Conservation (phyloP, 2,797 vertebrate genomes). For the Otolemur crassicaudatus region DNA sequence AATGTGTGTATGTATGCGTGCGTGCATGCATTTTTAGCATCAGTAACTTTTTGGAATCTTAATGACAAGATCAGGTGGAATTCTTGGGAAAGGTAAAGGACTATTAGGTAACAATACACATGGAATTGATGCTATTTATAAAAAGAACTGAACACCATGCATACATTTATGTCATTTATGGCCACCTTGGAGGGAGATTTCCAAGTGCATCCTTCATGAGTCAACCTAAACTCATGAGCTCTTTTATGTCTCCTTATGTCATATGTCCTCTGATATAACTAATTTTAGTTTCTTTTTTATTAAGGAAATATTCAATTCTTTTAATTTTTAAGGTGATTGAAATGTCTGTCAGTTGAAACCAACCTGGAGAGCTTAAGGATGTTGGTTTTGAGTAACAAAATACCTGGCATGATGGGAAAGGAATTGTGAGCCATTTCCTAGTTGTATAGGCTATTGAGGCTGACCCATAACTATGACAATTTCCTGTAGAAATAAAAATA, state of each 20-base stretch:
- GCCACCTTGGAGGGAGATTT: not conserved
- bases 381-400: not conserved
- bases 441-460: not conserved
- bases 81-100: slow-evolving; percentile 8
- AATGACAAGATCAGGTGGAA: not conserved
- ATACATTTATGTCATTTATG: not conserved
- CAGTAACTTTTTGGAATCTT: slow-evolving; percentile 31
- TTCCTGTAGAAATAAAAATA: not conserved
- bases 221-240: not conserved
- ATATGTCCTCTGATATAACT: not conserved
- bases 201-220: not conserved
- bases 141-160: not conserved
- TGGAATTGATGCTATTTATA: not conserved
- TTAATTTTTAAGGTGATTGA: not conserved
- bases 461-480: not conserved
- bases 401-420: not conserved
- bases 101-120: not conserved
- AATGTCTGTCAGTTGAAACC: slow-evolving; percentile 21
- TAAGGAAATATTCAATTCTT: not conserved
- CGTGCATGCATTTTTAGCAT: slow-evolving; percentile 6
- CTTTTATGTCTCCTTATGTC: not conserved
- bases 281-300: not conserved
- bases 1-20: not conserved
- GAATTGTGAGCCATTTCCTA: not conserved
- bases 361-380: not conserved